Conservation (phyloP, 2,797 vertebrate species). For the Chelonia mydas region DNA sequence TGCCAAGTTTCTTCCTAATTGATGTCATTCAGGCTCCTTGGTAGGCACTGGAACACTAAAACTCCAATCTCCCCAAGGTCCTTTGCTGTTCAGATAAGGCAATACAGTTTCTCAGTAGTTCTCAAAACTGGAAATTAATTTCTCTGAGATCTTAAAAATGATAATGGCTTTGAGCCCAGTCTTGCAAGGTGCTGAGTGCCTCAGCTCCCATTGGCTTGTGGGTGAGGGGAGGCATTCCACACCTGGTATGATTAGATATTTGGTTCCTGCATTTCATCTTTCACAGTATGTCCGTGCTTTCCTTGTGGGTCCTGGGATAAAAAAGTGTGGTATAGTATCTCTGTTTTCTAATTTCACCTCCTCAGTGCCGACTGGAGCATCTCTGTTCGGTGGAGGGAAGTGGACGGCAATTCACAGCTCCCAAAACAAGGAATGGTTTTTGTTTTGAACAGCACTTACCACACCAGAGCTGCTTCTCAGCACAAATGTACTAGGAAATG, state of each 20-base stretch:
- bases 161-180: not conserved
- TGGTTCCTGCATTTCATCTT: not conserved
- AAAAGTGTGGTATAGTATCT: not conserved
- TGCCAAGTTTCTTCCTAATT: slow-evolving; percentile 66
- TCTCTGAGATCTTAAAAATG: not conserved
- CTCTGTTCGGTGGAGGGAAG: not conserved
- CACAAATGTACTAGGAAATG: not conserved
- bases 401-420: not conserved
- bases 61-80: slow-evolving; percentile 13
- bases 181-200: not conserved
- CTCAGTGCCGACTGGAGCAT: not conserved
- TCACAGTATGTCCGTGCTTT: not conserved
- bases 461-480: not conserved
- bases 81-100: not conserved
- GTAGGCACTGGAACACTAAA: slow-evolving; percentile 46
- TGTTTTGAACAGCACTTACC: not conserved
- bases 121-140: not conserved
- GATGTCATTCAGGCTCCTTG: slow-evolving; percentile 53
- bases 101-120: not conserved
- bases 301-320: not conserved
- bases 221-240: not conserved
- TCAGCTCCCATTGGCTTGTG: accelerated
- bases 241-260: not conserved
- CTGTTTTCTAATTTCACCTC: not conserved
- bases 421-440: not conserved